phyloP scores from a whole-genome alignment of 2,888 invertebrate genomes.

The Harpalus rufipes region DNA sequence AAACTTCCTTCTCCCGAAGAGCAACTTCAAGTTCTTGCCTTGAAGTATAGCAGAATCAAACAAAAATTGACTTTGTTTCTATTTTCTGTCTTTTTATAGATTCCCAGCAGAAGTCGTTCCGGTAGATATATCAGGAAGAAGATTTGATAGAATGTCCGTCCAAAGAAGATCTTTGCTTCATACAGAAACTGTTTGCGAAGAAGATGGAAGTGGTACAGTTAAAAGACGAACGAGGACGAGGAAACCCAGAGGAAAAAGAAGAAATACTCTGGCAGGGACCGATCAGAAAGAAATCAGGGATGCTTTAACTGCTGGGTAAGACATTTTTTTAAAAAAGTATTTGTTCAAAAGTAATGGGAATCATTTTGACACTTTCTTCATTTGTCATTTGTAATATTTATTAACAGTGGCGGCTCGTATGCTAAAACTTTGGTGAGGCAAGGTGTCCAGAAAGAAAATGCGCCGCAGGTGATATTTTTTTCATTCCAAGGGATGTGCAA shows the following conservation, averaged over 20 bases:
- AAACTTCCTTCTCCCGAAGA: conserved; percentile 93
- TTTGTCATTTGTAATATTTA: no score
- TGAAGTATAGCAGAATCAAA: conserved; percentile 80
- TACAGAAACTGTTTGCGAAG: conserved; percentile 73
- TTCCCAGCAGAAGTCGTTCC: conserved; percentile 93
- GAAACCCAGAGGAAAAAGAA: conserved; percentile 89
- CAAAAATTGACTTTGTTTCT: background rate
- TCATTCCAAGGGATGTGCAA: no score
- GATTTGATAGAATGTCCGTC: conserved; percentile 93
- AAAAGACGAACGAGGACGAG: conserved; percentile 86
- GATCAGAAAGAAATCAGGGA: conserved; percentile 94
- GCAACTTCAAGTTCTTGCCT: conserved; percentile 89
- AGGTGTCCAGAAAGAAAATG: no score
- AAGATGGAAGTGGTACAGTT: conserved; percentile 75
- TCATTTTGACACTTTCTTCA: no score
- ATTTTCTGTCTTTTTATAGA: conserved; percentile 76
- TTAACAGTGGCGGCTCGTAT: no score
- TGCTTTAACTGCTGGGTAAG: conserved; percentile 89
- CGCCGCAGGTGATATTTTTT: no score
- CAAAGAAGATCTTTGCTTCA: conserved; percentile 89
- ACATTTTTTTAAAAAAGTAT: background rate
- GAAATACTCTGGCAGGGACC: conserved; percentile 94
- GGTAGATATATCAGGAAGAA: conserved; percentile 92
- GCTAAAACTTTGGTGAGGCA: no score
- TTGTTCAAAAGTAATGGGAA: background rate